Base-by-base conservation (phyloP, 2,888 invertebrate genomes). In the Apantesis nais region DNA sequence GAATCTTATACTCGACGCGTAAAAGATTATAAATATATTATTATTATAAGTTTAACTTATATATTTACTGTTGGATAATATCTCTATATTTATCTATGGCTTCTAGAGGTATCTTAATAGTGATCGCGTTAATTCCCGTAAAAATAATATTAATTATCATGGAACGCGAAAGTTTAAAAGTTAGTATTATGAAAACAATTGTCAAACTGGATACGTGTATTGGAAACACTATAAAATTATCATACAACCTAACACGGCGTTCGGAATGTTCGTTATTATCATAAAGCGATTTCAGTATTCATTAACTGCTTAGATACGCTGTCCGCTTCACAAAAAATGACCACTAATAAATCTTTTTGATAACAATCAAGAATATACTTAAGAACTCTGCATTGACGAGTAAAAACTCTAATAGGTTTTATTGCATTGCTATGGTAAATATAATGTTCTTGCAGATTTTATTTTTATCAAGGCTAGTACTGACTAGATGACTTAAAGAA, bases 361-460 rank as follows among this genome's bases (percentile, higher is more conserved):
- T 71, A 67, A 67, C 37, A 60, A 70, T 71, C 67, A 39, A 25
- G 22, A 67, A 37, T 64, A 67, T 64, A 44, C 44, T 63, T 29
- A 48, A 60, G 61, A n/a, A 55, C 58, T 41, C 41, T 67, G 25
- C 29, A 63, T 44, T 37, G 67, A 19, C 25, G 3, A 67, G 60
- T 44, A 71, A 70, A 66, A 67, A 63, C 52, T 25, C 44, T 67
- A 58, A 77, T 77, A 66, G 72, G 39, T 12, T 64, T 69, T 72
- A 70, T 72, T 37, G 72, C 74, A 69, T 73, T 67, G 66, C 22
- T 72, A 74, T 77, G 68, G 52, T 75, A 73, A 76, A 55, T 34
- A 60, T 64, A 68, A 66, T 62, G 70, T 66, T 58, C 62, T 61
- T 52, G 55, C 48, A 60, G 55, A 25, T 66, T 62, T 70, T 70